A percentile compares a stretch with the other conserved stretches of the same genome.
Conservation (phyloP, 1,140 invertebrate species). For the Bombus cullumanus region DNA sequence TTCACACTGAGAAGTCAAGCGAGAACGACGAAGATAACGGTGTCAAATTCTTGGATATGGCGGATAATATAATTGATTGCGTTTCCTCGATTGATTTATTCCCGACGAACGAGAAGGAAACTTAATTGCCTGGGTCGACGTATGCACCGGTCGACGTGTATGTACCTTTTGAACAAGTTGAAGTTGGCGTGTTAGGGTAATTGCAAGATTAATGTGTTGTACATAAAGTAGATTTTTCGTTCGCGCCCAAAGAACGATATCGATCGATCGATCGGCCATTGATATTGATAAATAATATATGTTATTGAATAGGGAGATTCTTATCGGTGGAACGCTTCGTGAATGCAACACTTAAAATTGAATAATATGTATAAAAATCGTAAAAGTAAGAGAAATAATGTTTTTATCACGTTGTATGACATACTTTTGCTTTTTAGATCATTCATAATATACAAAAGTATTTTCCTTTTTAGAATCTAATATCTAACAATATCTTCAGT, state of each 20-base stretch:
- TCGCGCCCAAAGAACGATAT: background rate
- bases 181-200: conserved; percentile 1
- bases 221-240: background rate
- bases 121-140: background rate
- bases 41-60: background rate
- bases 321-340: too few species aligned
- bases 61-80: conserved; percentile 29
- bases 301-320: too few species aligned
- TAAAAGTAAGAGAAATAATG: too few species aligned
- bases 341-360: too few species aligned
- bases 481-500: too few species aligned
- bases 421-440: too few species aligned
- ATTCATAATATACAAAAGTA: too few species aligned
- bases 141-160: too few species aligned
- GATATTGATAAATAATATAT: background rate
- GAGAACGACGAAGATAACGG: background rate
- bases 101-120: background rate
- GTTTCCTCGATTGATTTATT: conserved; percentile 32
- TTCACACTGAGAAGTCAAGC: background rate
- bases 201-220: conserved; percentile 22
- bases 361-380: too few species aligned
- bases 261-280: background rate
- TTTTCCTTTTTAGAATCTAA: too few species aligned
- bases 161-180: background rate
- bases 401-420: too few species aligned